phyloP scores from a whole-genome alignment of 2,797 vertebrate genomes.

The Notamacropus eugenii region DNA sequence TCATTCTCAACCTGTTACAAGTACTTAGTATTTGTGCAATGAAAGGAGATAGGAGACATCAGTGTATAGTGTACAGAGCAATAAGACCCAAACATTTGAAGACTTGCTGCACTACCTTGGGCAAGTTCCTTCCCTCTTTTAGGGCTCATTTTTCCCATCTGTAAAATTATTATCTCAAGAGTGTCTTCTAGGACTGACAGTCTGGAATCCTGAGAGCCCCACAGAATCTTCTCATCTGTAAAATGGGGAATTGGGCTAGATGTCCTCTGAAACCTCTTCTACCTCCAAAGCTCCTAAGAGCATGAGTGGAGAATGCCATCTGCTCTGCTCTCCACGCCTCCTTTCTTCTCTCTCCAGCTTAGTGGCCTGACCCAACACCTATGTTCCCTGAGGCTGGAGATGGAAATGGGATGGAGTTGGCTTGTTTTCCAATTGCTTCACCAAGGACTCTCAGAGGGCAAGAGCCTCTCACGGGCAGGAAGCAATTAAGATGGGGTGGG shows the following conservation, averaged over 20 bases:
- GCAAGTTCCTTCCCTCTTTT: neutral
- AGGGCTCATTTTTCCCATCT: neutral
- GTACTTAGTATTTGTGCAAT: neutral
- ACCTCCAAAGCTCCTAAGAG: neutral
- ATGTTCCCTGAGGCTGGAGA: neutral
- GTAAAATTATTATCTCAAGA: neutral
- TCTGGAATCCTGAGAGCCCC: neutral
- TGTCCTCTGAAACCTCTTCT: neutral
- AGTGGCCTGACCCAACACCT: neutral
- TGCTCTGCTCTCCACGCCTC: neutral
- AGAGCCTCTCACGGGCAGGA: constrained; percentile 60
- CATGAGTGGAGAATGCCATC: neutral
- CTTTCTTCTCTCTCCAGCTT: neutral
- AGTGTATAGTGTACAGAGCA: neutral
- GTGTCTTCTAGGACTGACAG: neutral
- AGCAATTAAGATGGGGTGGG: constrained; percentile 70
- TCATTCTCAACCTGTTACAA: neutral
- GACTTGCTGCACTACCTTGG: neutral
- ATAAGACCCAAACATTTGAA: neutral
- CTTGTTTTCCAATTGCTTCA: constrained; percentile 59
- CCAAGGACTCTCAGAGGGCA: constrained; percentile 69
- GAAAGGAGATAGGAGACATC: neutral
- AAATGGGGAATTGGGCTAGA: neutral
- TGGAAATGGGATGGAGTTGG: neutral
- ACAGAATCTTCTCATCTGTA: neutral